Percentiles rank a stretch among this genome's conserved stretches.
Evolutionary conservation across 2,797 vertebrate species (phyloP).

Genomic region (Chromobotia macracanthus): DNA sequence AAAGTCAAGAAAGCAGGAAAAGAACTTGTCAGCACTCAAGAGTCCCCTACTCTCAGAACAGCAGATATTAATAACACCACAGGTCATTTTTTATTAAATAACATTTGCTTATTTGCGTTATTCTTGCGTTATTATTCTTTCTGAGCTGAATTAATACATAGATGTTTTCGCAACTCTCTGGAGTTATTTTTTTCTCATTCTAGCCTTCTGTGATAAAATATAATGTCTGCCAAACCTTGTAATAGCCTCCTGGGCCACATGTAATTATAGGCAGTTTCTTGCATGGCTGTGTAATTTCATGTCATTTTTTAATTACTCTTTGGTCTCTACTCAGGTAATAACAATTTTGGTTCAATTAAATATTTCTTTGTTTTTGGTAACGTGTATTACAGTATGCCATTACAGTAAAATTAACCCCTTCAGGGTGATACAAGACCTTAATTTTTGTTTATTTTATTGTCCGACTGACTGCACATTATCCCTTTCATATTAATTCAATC

Average conservation of each 20-base stretch:
- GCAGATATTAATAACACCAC: slow-evolving; percentile 81
- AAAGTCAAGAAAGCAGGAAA: slow-evolving; percentile 86
- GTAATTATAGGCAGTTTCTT: no score
- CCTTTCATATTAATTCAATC: not conserved
- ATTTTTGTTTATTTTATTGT: not conserved
- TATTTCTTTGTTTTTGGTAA: no score
- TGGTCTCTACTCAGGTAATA: no score
- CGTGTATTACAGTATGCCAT: no score
- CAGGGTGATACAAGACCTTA: no score
- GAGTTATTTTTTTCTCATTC: not conserved
- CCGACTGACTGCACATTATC: not conserved
- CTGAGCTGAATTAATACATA: not conserved
- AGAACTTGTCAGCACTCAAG: slow-evolving; percentile 83
- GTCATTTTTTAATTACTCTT: no score
- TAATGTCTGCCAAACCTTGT: not conserved
- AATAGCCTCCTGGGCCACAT: not conserved
- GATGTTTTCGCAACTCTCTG: no score
- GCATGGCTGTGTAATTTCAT: no score
- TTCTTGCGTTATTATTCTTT: not conserved
- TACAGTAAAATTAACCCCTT: no score
- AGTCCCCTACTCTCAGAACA: slow-evolving; percentile 83
- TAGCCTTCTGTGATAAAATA: not conserved
- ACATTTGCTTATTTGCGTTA: not conserved
- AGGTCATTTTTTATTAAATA: slow-evolving; percentile 74
- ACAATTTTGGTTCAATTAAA: no score